phyloP scores from a whole-genome alignment of 2,888 invertebrate species.

The Sinohyriopsis cumingii region DNA sequence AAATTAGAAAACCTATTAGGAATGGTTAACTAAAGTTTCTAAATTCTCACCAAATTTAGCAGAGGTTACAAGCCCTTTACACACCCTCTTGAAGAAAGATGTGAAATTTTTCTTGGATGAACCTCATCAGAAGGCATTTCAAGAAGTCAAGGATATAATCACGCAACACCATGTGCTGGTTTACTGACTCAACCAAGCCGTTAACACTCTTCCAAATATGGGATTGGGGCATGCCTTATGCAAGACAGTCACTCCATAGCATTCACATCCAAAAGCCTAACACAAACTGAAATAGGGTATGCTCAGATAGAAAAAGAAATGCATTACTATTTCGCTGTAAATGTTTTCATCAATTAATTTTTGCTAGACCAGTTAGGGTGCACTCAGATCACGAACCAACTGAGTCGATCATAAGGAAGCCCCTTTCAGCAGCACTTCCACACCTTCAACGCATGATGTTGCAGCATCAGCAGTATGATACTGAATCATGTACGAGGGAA shows the following conservation, averaged over 20 bases:
- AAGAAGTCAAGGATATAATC: too few relatives aligned
- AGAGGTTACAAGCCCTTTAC: too few relatives aligned
- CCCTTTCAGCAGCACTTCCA: slow-evolving; percentile 18
- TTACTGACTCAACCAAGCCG: too few relatives aligned
- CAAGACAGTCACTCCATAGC: slow-evolving; percentile 33
- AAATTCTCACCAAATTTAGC: too few relatives aligned
- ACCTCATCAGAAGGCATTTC: too few relatives aligned
- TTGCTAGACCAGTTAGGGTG: slow-evolving; percentile 14
- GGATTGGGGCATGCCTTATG: slow-evolving; percentile 27
- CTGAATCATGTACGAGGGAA: slow-evolving; percentile 20
- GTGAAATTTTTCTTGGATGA: too few relatives aligned
- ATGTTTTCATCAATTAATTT: slow-evolving; percentile 32
- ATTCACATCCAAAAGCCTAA: slow-evolving; percentile 24
- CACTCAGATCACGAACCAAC: slow-evolving; percentile 27
- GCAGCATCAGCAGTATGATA: slow-evolving; percentile 25
- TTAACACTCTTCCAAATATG: slow-evolving; percentile 13
- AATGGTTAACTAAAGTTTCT: slow-evolving; percentile 21
- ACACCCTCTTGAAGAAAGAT: too few relatives aligned
- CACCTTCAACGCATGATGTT: slow-evolving; percentile 26
- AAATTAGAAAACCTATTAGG: slow-evolving; percentile 26
- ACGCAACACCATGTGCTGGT: too few relatives aligned
- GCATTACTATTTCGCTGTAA: slow-evolving; percentile 19
- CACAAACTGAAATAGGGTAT: slow-evolving; percentile 26
- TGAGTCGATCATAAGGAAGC: slow-evolving; percentile 23
- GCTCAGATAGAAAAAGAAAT: slow-evolving; percentile 43